Evolutionary conservation across 2,113 vertebrate genomes (phyloP).

Genomic region (Clinocottus analis): DNA sequence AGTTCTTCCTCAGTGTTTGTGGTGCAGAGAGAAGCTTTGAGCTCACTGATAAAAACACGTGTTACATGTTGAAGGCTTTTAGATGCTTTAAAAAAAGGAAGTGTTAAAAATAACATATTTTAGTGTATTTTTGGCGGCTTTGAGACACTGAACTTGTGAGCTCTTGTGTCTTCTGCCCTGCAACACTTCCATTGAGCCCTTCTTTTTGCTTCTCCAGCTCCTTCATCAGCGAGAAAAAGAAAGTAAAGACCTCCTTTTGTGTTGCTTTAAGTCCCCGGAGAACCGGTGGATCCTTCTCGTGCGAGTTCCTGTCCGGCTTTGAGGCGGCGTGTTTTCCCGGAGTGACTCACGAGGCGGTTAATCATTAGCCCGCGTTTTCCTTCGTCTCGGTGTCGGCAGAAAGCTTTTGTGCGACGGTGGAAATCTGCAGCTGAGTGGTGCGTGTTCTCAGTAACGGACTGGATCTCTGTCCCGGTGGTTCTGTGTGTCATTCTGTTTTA

Average conservation of each 20-base stretch:
- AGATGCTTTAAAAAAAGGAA: too few relatives aligned
- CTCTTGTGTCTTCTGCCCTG: neutral
- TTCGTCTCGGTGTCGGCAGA: conserved; percentile 7
- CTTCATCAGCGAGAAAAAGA: too few relatives aligned
- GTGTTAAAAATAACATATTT: too few relatives aligned
- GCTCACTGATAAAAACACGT: neutral
- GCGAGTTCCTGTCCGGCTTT: conserved; percentile 4
- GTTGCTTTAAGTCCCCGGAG: neutral
- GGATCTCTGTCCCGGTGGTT: too few relatives aligned
- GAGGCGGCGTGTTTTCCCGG: conserved; percentile 7
- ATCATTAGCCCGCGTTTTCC: conserved; percentile 63
- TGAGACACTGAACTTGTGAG: too few relatives aligned
- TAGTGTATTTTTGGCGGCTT: too few relatives aligned
- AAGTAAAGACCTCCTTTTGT: too few relatives aligned
- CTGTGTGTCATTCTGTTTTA: neutral
- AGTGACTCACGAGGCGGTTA: conserved; percentile 68
- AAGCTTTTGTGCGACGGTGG: too few relatives aligned
- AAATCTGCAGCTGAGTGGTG: neutral
- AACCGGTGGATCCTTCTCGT: conserved; percentile 11
- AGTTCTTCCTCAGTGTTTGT: conserved; percentile 12
- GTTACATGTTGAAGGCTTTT: neutral
- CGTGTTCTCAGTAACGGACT: neutral
- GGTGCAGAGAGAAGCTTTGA: too few relatives aligned
- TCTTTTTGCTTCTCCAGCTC: too few relatives aligned
- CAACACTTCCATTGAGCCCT: too few relatives aligned